phyloP scores from a whole-genome alignment of 2,113 vertebrate genomes.

The Arenaria interpres region DNA sequence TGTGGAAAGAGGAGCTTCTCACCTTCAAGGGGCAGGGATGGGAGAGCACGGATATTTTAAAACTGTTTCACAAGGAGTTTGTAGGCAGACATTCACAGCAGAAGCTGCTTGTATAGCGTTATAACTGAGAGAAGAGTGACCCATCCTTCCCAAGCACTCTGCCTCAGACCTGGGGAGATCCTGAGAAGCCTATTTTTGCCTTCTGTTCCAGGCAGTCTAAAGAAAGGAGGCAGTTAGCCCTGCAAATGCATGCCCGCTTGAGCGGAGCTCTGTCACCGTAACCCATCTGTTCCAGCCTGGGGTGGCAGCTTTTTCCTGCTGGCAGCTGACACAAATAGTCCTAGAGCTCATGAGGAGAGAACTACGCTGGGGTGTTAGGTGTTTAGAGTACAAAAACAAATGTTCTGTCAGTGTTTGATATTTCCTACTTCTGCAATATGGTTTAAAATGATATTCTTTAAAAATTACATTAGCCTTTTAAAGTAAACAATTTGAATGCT shows the following conservation, averaged over 20 bases:
- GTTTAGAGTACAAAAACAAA: background rate
- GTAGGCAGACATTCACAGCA: background rate
- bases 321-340: background rate
- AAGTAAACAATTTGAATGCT: background rate
- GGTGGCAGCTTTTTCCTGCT: background rate
- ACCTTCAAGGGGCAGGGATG: background rate
- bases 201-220: background rate
- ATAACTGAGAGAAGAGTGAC: background rate
- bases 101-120: background rate
- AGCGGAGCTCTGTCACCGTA: background rate
- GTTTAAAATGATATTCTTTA: background rate
- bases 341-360: background rate
- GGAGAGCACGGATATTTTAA: background rate
- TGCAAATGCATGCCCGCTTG: background rate
- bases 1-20: background rate
- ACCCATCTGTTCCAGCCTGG: background rate
- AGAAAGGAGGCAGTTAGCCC: background rate
- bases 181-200: background rate
- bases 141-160: background rate
- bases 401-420: background rate
- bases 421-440: background rate
- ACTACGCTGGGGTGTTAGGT: background rate
- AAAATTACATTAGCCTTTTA: background rate
- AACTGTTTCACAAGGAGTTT: background rate
- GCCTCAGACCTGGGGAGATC: background rate